Conservation (phyloP, 2,113 vertebrate species). For the Trogon surrucura region DNA sequence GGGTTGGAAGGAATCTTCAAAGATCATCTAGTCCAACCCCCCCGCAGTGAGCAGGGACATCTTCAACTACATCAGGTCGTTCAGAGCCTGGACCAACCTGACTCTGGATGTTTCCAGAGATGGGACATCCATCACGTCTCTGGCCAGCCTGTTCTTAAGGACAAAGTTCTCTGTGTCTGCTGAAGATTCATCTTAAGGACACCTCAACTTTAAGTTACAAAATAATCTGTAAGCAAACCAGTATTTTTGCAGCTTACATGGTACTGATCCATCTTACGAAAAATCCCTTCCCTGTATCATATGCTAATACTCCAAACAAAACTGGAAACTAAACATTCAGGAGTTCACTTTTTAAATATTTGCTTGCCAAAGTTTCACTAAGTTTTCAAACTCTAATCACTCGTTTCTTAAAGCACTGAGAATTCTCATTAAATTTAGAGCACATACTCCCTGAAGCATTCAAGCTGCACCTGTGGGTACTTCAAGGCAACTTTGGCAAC, state of each 20-base stretch:
- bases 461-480: fast-evolving
- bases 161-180: background rate
- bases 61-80: too few relatives aligned
- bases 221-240: background rate
- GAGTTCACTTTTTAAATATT: background rate
- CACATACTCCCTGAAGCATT: background rate
- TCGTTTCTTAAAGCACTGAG: background rate
- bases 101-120: too few relatives aligned
- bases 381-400: background rate
- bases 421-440: background rate
- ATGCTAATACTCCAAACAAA: background rate
- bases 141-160: background rate
- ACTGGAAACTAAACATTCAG: background rate
- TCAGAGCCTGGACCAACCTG: too few relatives aligned
- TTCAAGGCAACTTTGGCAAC: fast-evolving
- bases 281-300: background rate
- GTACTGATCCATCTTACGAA: background rate
- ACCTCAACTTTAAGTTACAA: background rate
- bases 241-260: background rate
- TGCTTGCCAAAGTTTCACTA: background rate
- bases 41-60: too few relatives aligned
- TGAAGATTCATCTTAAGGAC: background rate
- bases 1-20: too few relatives aligned
- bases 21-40: too few relatives aligned
- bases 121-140: too few relatives aligned